Evolutionary conservation across 1,140 invertebrate species (phyloP).

Genomic region (roundworm (Caenorhabditis elegans)): DNA sequence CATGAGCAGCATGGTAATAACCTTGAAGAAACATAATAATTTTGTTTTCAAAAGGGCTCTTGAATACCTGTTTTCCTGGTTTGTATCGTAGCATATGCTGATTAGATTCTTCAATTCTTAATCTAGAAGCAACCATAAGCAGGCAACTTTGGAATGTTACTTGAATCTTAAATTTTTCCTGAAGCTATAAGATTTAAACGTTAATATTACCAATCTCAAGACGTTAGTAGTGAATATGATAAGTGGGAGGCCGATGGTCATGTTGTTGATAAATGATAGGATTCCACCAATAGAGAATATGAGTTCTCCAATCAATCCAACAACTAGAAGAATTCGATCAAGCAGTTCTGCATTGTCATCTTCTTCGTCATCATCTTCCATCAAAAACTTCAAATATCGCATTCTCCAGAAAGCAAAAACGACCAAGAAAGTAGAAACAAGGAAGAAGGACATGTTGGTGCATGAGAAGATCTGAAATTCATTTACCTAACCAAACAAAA

Average conservation of each 20-base stretch:
- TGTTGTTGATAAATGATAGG: conserved; percentile 36
- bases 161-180: conserved; percentile 21
- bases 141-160: conserved; percentile 42
- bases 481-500: too few species aligned
- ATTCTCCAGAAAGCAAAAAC: conserved; percentile 41
- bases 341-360: conserved; percentile 41
- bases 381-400: conserved; percentile 23
- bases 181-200: too few species aligned
- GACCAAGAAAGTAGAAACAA: conserved; percentile 4
- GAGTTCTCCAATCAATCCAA: conserved; percentile 43
- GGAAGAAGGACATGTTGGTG: conserved; percentile 39
- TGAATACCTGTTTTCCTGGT: conserved; percentile 41
- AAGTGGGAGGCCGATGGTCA: background rate
- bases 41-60: background rate
- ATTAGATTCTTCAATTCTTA: conserved; percentile 17
- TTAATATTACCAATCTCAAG: conserved; percentile 11
- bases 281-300: conserved; percentile 38
- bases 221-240: conserved; percentile 39
- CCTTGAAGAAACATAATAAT: background rate
- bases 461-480: conserved; percentile 38
- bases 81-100: conserved; percentile 37
- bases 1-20: conserved; percentile 40
- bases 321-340: conserved; percentile 43
- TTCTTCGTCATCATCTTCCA: conserved; percentile 40
- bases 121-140: conserved; percentile 4